Percentiles rank a stretch among this genome's conserved stretches.
Conservation (phyloP, 2,888 invertebrate genomes). For the Oeneis ivallda region DNA sequence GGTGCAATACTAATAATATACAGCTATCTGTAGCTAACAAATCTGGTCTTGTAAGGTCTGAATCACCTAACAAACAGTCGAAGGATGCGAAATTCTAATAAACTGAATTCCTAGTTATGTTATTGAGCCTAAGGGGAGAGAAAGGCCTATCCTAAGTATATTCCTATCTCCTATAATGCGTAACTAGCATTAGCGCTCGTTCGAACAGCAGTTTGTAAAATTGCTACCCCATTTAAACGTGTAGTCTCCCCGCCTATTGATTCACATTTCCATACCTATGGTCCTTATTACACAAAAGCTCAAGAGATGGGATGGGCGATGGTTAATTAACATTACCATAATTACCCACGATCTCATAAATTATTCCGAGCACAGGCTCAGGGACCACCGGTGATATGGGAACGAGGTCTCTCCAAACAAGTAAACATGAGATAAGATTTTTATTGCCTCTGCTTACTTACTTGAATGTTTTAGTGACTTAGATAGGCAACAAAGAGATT, state of each 20-base stretch:
- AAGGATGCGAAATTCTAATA: too few relatives aligned
- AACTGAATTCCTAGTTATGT: too few relatives aligned
- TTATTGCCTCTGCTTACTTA: conserved; percentile 28
- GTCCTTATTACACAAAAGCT: conserved; percentile 36
- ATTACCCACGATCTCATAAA: conserved; percentile 38
- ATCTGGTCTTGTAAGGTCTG: too few relatives aligned
- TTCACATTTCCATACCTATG: conserved; percentile 21
- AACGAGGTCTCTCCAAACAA: conserved; percentile 32
- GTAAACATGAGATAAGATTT: conserved; percentile 36
- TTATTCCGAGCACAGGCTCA: conserved; percentile 29
- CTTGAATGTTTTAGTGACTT: conserved; percentile 15
- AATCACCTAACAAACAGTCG: too few relatives aligned
- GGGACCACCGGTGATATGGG: conserved; percentile 40
- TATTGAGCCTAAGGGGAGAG: too few relatives aligned
- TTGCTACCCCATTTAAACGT: neutral
- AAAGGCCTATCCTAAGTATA: too few relatives aligned
- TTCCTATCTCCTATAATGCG: too few relatives aligned
- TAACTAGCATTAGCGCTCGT: too few relatives aligned
- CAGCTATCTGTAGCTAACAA: too few relatives aligned
- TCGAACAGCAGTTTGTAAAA: neutral
- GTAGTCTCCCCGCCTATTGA: conserved; percentile 1
- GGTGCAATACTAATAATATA: too few relatives aligned
- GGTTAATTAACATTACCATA: conserved; percentile 41
- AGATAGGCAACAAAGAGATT: conserved; percentile 18
- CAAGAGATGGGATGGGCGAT: conserved; percentile 27